phyloP scores from a whole-genome alignment of 2,888 invertebrate species.

The Stegophylla sp. region DNA sequence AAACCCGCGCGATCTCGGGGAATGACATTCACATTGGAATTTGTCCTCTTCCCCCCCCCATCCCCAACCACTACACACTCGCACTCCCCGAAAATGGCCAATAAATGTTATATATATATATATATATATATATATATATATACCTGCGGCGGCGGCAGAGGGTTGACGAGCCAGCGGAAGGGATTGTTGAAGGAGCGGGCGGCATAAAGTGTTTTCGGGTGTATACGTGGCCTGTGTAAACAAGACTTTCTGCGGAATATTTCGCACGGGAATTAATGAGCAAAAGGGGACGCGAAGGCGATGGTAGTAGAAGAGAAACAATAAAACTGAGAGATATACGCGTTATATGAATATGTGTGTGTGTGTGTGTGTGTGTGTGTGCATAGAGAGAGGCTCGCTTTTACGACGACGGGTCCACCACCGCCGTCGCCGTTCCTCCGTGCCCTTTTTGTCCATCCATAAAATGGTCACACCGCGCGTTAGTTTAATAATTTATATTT shows the following conservation, averaged over 20 bases:
- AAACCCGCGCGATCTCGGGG: slow-evolving; percentile 50
- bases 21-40: slow-evolving; percentile 40
- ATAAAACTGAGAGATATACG: slow-evolving; percentile 54
- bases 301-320: slow-evolving; percentile 50
- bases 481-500: slow-evolving; percentile 59
- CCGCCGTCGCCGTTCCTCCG: slow-evolving; percentile 1
- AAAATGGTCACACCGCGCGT: slow-evolving; percentile 56
- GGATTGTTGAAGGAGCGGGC: background rate
- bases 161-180: background rate
- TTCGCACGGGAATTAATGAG: slow-evolving; percentile 56
- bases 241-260: slow-evolving; percentile 56
- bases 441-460: slow-evolving; percentile 57
- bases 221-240: slow-evolving; percentile 55
- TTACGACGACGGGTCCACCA: slow-evolving; percentile 45
- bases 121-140: too few relatives aligned
- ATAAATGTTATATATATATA: slow-evolving; percentile 46
- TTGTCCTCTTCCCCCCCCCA: background rate
- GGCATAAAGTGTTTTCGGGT: slow-evolving; percentile 52
- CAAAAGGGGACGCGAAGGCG: slow-evolving; percentile 28
- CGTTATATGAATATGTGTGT: background rate
- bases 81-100: slow-evolving; percentile 16
- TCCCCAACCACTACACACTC: too few relatives aligned
- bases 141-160: slow-evolving; percentile 15
- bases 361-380: background rate
- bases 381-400: slow-evolving; percentile 25